phyloP scores from a whole-genome alignment of 2,113 vertebrate species.

The Peromyscus californicus region DNA sequence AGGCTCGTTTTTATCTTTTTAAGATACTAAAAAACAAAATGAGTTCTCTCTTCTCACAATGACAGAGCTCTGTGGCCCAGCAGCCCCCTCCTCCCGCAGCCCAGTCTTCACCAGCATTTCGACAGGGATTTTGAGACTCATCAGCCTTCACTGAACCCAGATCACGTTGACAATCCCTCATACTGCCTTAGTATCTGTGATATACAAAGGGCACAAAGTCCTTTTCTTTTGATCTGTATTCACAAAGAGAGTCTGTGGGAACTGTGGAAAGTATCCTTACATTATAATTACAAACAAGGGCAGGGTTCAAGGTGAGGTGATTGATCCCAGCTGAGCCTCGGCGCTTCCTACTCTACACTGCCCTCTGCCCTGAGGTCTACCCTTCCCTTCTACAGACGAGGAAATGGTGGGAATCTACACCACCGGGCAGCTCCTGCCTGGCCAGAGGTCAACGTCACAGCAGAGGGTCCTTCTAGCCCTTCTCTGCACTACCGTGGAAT shows the following conservation, averaged over 20 bases:
- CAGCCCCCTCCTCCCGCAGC: background rate
- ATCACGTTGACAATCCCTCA: background rate
- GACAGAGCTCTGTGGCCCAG: background rate
- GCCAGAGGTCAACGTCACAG: background rate
- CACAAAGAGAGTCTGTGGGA: background rate
- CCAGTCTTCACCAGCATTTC: background rate
- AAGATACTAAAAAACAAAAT: background rate
- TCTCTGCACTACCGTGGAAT: background rate
- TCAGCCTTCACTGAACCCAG: background rate
- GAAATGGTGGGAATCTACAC: background rate
- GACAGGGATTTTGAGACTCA: background rate
- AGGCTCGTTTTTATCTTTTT: background rate
- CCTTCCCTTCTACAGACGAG: background rate
- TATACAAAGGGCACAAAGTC: background rate
- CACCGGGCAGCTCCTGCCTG: background rate
- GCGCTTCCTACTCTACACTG: too few relatives aligned
- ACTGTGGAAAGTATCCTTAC: background rate
- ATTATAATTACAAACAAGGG: background rate
- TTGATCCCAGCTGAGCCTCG: background rate
- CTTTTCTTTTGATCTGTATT: background rate
- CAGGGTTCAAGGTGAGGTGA: background rate
- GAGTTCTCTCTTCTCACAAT: background rate
- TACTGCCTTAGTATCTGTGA: background rate
- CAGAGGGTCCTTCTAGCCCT: background rate
- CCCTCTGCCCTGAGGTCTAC: rapidly evolving